Percentiles rank a stretch among this genome's conserved stretches.
phyloP scores from a whole-genome alignment of 2,113 vertebrate genomes.

The Leucoraja erinaceus region DNA sequence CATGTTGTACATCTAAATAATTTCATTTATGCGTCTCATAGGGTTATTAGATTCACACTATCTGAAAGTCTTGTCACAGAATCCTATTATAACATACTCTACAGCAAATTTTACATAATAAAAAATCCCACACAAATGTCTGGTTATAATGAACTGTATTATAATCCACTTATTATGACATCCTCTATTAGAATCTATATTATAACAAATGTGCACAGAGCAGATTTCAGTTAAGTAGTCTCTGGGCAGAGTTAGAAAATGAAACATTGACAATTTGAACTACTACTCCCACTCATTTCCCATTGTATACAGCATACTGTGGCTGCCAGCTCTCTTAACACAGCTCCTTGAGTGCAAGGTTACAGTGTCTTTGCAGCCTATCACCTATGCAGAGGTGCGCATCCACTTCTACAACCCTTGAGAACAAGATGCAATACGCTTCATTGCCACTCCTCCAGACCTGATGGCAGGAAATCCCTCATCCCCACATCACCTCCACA shows the following conservation, averaged over 20 bases:
- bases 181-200: neutral
- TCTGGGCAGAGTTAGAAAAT: slow-evolving; percentile 8
- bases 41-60: neutral
- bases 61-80: neutral
- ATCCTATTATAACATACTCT: neutral
- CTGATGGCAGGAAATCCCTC: neutral
- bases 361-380: neutral
- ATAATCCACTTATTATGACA: neutral
- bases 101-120: neutral
- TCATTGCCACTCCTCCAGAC: neutral
- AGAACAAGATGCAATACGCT: neutral
- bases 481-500: neutral
- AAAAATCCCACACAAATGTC: neutral
- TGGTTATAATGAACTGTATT: neutral
- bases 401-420: neutral
- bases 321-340: neutral
- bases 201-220: neutral
- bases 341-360: neutral
- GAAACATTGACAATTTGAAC: neutral
- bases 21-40: neutral
- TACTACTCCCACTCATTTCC: neutral
- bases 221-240: neutral
- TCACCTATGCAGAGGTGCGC: neutral
- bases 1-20: neutral
- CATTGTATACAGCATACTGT: neutral